Evolutionary conservation across 2,797 vertebrate species (phyloP).

Genomic region (Podarcis lilfordi): DNA sequence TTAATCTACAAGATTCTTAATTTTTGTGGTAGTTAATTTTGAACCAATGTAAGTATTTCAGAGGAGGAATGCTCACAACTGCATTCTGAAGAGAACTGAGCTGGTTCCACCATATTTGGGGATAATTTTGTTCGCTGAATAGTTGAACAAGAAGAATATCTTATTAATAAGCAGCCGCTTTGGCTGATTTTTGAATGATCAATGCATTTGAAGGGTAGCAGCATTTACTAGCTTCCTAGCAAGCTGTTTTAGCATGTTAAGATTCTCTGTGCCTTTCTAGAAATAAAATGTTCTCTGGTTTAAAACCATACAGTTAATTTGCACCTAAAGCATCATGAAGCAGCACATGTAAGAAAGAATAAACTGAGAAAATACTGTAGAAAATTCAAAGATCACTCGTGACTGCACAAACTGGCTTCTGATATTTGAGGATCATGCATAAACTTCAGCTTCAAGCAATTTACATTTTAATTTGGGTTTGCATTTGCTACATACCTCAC

Average conservation of each 20-base stretch:
- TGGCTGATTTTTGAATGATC: neutral
- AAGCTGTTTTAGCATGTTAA: neutral
- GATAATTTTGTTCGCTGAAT: neutral
- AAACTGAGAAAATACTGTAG: neutral
- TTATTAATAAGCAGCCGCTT: neutral
- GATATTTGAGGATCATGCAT: constrained; percentile 4
- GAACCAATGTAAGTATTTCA: neutral
- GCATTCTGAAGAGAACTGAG: neutral
- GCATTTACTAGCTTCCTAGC: neutral
- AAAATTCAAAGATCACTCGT: neutral
- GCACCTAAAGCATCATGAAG: neutral
- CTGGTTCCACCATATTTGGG: neutral
- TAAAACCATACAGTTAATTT: neutral
- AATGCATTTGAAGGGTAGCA: neutral
- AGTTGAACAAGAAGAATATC: neutral
- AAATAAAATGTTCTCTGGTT: neutral
- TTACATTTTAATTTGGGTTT: constrained; percentile 31
- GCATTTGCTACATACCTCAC: neutral
- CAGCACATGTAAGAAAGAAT: neutral
- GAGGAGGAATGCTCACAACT: neutral
- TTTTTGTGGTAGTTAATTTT: neutral
- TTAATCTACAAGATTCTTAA: neutral
- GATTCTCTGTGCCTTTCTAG: neutral
- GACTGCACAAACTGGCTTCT: neutral
- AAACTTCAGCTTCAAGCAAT: constrained; percentile 9